Base-by-base conservation (phyloP, 35 echinoderm and acorn worm species). In the Nesometra sesokonis region DNA sequence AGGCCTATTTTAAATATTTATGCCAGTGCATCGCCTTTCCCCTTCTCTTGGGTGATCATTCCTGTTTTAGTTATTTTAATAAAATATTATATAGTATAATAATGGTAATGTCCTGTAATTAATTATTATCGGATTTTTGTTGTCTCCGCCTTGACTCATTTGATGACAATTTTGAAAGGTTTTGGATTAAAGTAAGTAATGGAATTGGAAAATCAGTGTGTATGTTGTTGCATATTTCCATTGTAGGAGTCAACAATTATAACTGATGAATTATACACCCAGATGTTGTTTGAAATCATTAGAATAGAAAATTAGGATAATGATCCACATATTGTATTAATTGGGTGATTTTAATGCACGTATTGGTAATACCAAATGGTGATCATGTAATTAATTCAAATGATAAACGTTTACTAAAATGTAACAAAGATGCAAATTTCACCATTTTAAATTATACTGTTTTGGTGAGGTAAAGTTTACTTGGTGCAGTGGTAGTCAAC, bases 301-400 rank as follows among this genome's bases (percentile, higher is more conserved):
- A 43, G 39, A 43, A 43, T 43, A 7, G 5, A 43, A 36, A 40
- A 84, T 36, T 3, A 84, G 8, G 17, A 23, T 0, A n/a, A 84
- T 84, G 31, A 84, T 4, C 34, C 82, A 38, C 0, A 40, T 84
- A 84, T 84, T 84, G 11, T 84, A 0, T n/a, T 84, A n/a, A 84
- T n/a, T 84, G 82, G 82, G 82, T 38, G 82, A 84, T 40, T 39
- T 84, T 35, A 84, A 84, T 38, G 82, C 17, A 11, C 0, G 82
- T 1, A 84, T 84, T 40, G 82, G 82, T 36, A 40, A 84, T 84
- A 21, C 34, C 36, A 43, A 29, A 38, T 33, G 82, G 82, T 17
- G 82, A 84, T n/a, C 82, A 32, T 23, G 35, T 84, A 37, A 32
- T 5, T 13, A 84, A 84, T 40, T 4, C 15, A 17, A 84, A 84